A percentile compares a stretch with the other conserved stretches of the same genome.
Conservation (phyloP, 1,140 invertebrate genomes). For the Parasteatoda tepidariorum region DNA sequence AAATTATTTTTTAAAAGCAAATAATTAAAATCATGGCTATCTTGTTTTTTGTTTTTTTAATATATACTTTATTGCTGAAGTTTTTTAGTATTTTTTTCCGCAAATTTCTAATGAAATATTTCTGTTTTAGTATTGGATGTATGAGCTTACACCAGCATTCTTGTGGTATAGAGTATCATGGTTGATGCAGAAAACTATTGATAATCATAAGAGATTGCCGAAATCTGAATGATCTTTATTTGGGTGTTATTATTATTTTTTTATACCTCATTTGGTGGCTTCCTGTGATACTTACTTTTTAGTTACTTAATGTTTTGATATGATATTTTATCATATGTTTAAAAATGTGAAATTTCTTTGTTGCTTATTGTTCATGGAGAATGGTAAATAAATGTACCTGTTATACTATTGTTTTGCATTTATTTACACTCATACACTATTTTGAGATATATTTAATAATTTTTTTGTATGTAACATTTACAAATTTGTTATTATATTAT, state of each 20-base stretch:
- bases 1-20: too few species aligned
- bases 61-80: too few species aligned
- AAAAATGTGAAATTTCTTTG: not conserved
- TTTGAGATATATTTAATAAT: too few species aligned
- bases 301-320: not conserved
- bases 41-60: too few species aligned
- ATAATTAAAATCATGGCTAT: too few species aligned
- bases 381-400: too few species aligned
- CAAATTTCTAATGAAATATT: too few species aligned
- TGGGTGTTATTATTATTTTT: not conserved
- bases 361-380: not conserved
- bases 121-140: constrained; percentile 63
- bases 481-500: too few species aligned
- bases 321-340: not conserved
- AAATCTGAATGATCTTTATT: not conserved
- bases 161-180: constrained; percentile 58
- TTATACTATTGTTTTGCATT: too few species aligned
- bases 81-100: too few species aligned
- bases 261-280: not conserved
- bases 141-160: constrained; percentile 52
- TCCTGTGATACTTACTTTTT: constrained; percentile 19
- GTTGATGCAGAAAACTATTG: constrained; percentile 53
- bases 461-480: too few species aligned
- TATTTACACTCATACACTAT: too few species aligned
- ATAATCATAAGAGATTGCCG: constrained; percentile 27